Base-by-base conservation (phyloP, 2,113 vertebrate species). In the Pituophis catenifer region DNA sequence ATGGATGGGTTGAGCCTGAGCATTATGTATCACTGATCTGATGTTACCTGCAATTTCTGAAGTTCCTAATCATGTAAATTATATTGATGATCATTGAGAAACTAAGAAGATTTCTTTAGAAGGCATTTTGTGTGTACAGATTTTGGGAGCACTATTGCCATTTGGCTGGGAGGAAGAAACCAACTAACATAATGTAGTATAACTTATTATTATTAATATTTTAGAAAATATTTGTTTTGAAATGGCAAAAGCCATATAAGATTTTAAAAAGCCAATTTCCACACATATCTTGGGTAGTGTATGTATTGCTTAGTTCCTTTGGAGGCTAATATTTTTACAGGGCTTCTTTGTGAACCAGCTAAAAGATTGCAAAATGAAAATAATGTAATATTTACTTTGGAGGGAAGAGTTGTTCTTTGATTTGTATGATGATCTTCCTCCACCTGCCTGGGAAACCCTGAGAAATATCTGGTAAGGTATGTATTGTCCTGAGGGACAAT, bases 401-500 rank as follows among this genome's bases (percentile, higher is more conserved):
- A 70, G 12, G 62, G 62, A 70, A 23, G 8, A 8, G 3, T 50
- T 24, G 11, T 38, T 85, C 75, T 85, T 48, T 86, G 44, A 86
- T 8, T 86, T 86, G 38, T 81, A 88, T 33, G 94, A 89, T 94
- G 59, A 62, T 50, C n/a, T 53, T 54, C 92, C n/a, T 87, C 85
- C 94, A 94, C 75, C 26, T 94, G 7, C 53, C 8, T 93, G 89
- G 91, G 95, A 95, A 96, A 94, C 8, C 88, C 24, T 50, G 8
- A 38, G 92, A 94, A 48, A 58, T 8, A 23, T 94, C 94, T 95
- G 90, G 90, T 94, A 90, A 93, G 48, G 70, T 95, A 95, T 94
- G 94, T 93, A 94, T 95, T 94, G 58, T 75, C 91, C 15, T 92
- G 62, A 94, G 48, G 55, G 94, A 38, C 96, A 95, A 93, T 90